Evolutionary conservation across 2,888 invertebrate genomes (phyloP), one percentile per base, ranked within the genome.

Genomic region (Noctua fimbriata): DNA sequence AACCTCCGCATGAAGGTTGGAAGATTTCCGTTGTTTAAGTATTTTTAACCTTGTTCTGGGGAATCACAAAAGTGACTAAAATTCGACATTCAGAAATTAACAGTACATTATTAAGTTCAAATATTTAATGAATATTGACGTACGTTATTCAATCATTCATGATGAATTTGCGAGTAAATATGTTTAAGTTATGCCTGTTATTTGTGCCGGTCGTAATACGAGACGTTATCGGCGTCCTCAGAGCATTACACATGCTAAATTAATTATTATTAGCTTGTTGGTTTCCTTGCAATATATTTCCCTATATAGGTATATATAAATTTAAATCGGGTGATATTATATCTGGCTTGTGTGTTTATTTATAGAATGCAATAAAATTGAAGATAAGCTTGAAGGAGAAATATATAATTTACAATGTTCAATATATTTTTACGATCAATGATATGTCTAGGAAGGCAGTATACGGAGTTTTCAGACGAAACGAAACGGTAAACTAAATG

Each of bases 141-240:
- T 81, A 32, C 49, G 24, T 28, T 70, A 77, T 82, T 69, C 49
- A 74, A 72, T 66, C 44, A 78, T 86, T 86, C 82, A 73, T 78
- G 21, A 71, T 66, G 47, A 47, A 71, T 73, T 74, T 71, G 60
- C 73, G 32, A 70, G 55, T 75, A 28, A 65, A 76, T 69, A 73
- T 78, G 79, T 80, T 87, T 75, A 67, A 80, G 75, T 82, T 87
- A 81, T 73, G 79, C 63, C 65, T 41, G 73, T 80, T 87, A 85
- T 78, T 87, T 83, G 76, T 73, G 75, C 67, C 74, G 70, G 63
- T 72, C 77, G 88, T 80, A 87, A 85, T 70, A 79, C 63, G 78
- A 86, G 67, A 82, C 73, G 75, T 82, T 86, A 86, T 87, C 87
- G 78, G 47, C 69, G 85, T 84, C 81, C 87, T 77, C 73, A 70